Evolutionary conservation across 1,140 invertebrate species (phyloP).

Genomic region (Drosophila sulfurigaster): DNA sequence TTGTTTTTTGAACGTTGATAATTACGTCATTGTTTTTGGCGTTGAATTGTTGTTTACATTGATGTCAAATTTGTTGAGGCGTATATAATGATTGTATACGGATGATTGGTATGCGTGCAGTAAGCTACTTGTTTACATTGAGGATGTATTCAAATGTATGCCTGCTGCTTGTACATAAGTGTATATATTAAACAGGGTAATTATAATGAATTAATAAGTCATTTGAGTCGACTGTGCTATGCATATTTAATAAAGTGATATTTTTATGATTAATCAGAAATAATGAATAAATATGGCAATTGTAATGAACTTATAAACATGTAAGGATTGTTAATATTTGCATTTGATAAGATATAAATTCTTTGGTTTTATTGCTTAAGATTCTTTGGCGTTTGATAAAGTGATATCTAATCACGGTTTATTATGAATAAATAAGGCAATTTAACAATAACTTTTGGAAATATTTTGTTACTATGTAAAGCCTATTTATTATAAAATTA

Average conservation of each 20-base stretch:
- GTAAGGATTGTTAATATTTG: too few species aligned
- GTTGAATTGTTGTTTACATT: slow-evolving; percentile 10
- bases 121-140: slow-evolving; percentile 4
- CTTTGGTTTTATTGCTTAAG: too few species aligned
- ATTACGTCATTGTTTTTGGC: slow-evolving; percentile 4
- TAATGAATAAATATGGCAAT: too few species aligned
- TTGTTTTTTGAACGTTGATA: background rate
- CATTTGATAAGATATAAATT: background rate
- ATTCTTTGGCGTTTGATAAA: too few species aligned
- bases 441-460: too few species aligned
- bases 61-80: slow-evolving; percentile 1
- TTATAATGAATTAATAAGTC: background rate
- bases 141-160: background rate
- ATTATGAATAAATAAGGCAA: too few species aligned
- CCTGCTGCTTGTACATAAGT: background rate
- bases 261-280: too few species aligned
- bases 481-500: too few species aligned
- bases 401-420: too few species aligned
- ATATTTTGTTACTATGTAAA: too few species aligned
- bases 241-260: background rate
- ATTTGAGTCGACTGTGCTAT: background rate
- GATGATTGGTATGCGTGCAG: background rate
- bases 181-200: background rate
- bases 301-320: too few species aligned
- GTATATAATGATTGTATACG: background rate